Evolutionary conservation across 2,888 invertebrate genomes (phyloP), one percentile per base, ranked within the genome.

Genomic region (Gandaritis pyraliata): DNA sequence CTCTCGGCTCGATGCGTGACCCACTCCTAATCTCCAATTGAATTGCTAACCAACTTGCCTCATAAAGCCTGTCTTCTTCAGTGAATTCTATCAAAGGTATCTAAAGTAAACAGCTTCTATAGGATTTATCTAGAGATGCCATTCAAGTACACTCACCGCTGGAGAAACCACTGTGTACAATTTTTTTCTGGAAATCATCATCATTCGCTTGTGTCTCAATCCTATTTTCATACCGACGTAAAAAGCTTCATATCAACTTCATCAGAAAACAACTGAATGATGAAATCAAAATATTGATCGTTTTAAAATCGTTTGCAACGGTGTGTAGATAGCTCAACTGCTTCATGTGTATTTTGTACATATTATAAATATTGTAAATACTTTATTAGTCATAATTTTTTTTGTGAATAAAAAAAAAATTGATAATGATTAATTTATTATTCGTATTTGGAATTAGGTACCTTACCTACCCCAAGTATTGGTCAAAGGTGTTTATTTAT

Each of bases 1-100:
- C 36, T 41, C 60, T 58, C 33, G 41, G 39, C 43, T 41, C 38
- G 38, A 16, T 58, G 55, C 63, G 55, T 68, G 58, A 70, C 49
- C 46, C 58, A 61, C 50, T 58, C 58, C 58, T 68, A 61, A 62
- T 66, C 63, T 63, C 64, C 51, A 54, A 67, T 64, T 62, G 69
- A 67, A 67, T 68, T 56, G 60, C 58, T 64, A 63, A 55, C 47
- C 49, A 52, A 61, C 53, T 61, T 46, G 39, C 53, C 54, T 53
- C 53, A 53, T 52, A 52, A 61, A 58, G 50, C 52, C 0, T 39
- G n/a, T 54, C 38, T 16, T 33, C n/a, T 13, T 29, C 51, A n/a
- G 33, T 23, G 15, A 48, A 43, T 33, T 53, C 41, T 29, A 48
- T 39, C 23, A 53, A 33, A 47, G 23, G 33, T 16, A n/a, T 30